Base-by-base conservation (phyloP, 2,888 invertebrate species). In the Pachydiplax longipennis region DNA sequence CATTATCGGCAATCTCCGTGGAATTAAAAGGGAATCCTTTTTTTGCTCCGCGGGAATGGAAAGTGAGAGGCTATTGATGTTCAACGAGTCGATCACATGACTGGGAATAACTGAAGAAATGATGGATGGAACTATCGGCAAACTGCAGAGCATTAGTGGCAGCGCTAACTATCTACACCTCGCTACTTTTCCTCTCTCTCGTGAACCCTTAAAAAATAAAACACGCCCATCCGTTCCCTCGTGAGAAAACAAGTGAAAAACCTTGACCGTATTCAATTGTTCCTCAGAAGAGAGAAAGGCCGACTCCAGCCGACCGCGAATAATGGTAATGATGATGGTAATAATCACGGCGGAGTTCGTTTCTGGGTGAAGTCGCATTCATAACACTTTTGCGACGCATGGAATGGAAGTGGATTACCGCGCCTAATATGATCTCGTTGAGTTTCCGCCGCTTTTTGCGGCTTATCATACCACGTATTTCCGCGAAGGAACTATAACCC, bases 221-320 rank as follows among this genome's bases (percentile, higher is more conserved):
- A 35, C 65, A 58, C 65, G 37, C 87, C 61, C 61, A 37, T 37
- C 87, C n/a, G 35, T 48, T 61, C 53, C n/a, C n/a, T 87, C 87
- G 61, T 65, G 61, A 65, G 87, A 87, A 65, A 87, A 87, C 61
- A 87, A 87, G 48, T 61, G 87, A 87, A 87, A 87, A 61, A 61
- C 87, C 87, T 87, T 87, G 87, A 87, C 87, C 87, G 87, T 61
- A 58, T 87, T 87, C 87, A 87, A 87, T 87, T 87, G 87, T 87
- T 87, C 61, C 65, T 37, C 87, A 37, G 35, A 61, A 73, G 73
- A 73, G 73, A 73, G 73, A 73, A 73, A 73, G 73, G 73, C 31
- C 15, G 73, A 2, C 25, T 73, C 8, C 73, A 31, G 8, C 73
- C 25, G 73, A 73, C 25, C 73, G 25, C 25, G 73, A 31, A 25